Evolutionary conservation across 2,888 invertebrate genomes (phyloP).

Genomic region (Orthonevra nobilis): DNA sequence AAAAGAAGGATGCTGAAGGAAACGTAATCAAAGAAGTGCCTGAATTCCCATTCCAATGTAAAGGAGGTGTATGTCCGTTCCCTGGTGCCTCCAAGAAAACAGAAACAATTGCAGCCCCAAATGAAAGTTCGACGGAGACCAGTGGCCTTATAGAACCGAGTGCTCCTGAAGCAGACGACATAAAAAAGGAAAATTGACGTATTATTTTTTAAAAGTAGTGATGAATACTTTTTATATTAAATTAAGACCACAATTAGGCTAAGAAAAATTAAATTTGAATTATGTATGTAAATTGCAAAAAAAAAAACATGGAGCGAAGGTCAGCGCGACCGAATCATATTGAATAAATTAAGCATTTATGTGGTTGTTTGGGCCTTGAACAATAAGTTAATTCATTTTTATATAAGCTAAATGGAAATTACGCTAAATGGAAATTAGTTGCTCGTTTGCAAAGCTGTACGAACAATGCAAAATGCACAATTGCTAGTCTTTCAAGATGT

Average conservation of each 20-base stretch:
- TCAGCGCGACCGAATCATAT: conserved; percentile 15
- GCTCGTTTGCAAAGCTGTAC: too few relatives aligned
- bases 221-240: neutral
- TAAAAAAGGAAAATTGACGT: conserved; percentile 51
- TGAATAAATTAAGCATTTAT: conserved; percentile 19
- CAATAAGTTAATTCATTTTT: too few relatives aligned
- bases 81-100: conserved; percentile 72
- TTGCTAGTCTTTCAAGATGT: too few relatives aligned
- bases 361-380: conserved; percentile 27
- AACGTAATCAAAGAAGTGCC: conserved; percentile 81
- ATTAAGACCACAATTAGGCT: conserved; percentile 6
- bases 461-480: too few relatives aligned
- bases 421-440: too few relatives aligned
- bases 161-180: conserved; percentile 2
- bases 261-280: conserved; percentile 14
- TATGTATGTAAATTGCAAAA: conserved; percentile 24
- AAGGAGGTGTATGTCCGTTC: conserved; percentile 82
- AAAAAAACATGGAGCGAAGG: conserved; percentile 36
- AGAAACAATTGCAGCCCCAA: neutral
- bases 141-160: neutral
- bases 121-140: too few relatives aligned
- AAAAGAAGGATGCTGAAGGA: conserved; percentile 84
- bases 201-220: neutral
- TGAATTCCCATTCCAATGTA: conserved; percentile 83
- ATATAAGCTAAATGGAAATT: too few relatives aligned